Conservation (phyloP, 2,797 vertebrate genomes). For the Anabacerthia variegaticeps region DNA sequence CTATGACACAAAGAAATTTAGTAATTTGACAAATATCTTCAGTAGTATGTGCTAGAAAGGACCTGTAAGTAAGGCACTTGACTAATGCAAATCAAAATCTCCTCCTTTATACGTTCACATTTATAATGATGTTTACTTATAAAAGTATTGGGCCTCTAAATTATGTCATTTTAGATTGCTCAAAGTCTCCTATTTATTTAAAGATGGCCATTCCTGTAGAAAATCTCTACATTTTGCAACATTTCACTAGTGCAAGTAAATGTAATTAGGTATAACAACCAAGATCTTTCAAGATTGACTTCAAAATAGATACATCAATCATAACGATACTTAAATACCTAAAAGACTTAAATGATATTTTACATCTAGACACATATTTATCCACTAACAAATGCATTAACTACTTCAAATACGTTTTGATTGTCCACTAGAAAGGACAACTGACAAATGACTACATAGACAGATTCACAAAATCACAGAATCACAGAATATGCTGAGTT, state of each 20-base stretch:
- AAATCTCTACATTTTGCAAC: not conserved
- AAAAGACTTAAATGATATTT: not conserved
- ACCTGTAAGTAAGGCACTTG: not conserved
- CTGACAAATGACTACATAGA: not conserved
- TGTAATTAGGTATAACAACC: not conserved
- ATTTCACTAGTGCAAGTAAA: not conserved
- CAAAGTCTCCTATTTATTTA: not conserved
- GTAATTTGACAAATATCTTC: not conserved
- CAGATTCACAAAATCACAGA: slow-evolving; percentile 22
- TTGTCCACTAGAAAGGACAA: not conserved
- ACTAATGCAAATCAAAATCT: not conserved
- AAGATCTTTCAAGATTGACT: not conserved
- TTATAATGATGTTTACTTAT: not conserved
- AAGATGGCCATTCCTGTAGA: not conserved
- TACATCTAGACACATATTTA: not conserved
- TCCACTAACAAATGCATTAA: not conserved
- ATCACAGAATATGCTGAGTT: not conserved
- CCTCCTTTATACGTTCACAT: not conserved
- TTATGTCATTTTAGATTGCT: not conserved
- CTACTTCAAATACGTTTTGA: not conserved
- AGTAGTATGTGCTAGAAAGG: not conserved
- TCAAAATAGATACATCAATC: not conserved
- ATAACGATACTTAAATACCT: not conserved
- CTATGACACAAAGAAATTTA: not conserved
- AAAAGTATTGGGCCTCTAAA: not conserved